Conservation (phyloP, 2,888 invertebrate species). For the Listrodromus nycthemerus region DNA sequence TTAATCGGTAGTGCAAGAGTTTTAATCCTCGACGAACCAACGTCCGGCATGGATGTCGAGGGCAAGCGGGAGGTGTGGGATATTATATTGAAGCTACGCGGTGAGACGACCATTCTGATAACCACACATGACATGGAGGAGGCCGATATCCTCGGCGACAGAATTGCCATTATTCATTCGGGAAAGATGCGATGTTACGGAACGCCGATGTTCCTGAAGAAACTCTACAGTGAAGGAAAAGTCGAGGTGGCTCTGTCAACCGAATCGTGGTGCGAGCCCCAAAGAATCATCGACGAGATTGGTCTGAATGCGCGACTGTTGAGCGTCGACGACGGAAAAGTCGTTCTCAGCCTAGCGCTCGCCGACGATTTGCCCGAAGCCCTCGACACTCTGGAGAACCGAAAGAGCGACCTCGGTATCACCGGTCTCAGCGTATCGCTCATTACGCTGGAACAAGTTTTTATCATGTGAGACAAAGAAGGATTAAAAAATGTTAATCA, state of each 20-base stretch:
- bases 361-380: conserved; percentile 87
- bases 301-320: conserved; percentile 83
- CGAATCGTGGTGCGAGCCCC: conserved; percentile 76
- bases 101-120: conserved; percentile 92
- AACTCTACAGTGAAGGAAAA: conserved; percentile 84
- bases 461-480: conserved; percentile 87
- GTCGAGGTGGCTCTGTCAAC: conserved; percentile 81
- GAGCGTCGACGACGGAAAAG: conserved; percentile 85
- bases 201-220: conserved; percentile 93
- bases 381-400: conserved; percentile 88
- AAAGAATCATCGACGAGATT: conserved; percentile 83
- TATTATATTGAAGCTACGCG: conserved; percentile 89
- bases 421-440: conserved; percentile 92
- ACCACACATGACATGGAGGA: conserved; percentile 99
- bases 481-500: neutral
- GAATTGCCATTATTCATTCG: conserved; percentile 93
- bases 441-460: conserved; percentile 97
- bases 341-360: conserved; percentile 86
- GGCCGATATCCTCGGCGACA: conserved; percentile 95
- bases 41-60: conserved; percentile 96
- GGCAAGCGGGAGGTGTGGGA: conserved; percentile 96
- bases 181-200: conserved; percentile 92
- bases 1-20: conserved; percentile 91
- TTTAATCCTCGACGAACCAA: conserved; percentile 93
- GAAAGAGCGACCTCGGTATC: conserved; percentile 87